Base-by-base conservation (phyloP, 2,113 vertebrate genomes). In the Daphoenositta chrysoptera region DNA sequence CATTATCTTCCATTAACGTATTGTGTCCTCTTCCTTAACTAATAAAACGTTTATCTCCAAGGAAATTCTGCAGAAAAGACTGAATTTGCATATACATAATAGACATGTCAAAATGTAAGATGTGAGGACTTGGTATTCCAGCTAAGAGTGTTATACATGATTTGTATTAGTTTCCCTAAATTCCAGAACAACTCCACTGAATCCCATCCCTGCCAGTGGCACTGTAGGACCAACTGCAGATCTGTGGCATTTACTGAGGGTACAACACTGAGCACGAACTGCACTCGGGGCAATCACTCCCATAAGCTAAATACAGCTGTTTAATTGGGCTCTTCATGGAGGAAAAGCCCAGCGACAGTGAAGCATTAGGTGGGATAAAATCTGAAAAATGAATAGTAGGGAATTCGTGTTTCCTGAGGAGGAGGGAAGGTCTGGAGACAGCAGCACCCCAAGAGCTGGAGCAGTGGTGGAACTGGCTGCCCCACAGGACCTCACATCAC, bases 31-130 rank as follows among this genome's bases (percentile, higher is more conserved):
- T 81, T 85, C 83, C 82, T 94, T 58, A 71, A 82, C 78, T 68
- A 81, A 90, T 92, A 87, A 92, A 96, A 96, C 68, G 10, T 92
- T 94, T 54, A 88, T 93, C 96, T 97, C 97, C 64, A 10, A 80
- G 90, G 96, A 94, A 97, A 95, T 91, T 50, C 81, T 75, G 64
- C 54, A n/a, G 58, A 42, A 92, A 95, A 95, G 93, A 66, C 82
- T 80, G 31, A 37, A 97, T 98, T 97, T 98, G 93, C 97, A 96
- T 97, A 94, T 83, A 97, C 97, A 96, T 96, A 97, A 97, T 75
- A 94, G 96, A 93, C 80, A 94, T 87, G 95, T 96, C 94, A 91
- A 94, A 96, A 87, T 93, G 79, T 63, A 92, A 30, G 90, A 91
- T 89, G 86, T 30, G 23, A 70, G 91, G 94, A 96, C 95, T 97